A percentile compares a stretch with the other conserved stretches of the same genome.
Evolutionary conservation across 2,888 invertebrate genomes (phyloP).

Genomic region (Nasonia oneida): DNA sequence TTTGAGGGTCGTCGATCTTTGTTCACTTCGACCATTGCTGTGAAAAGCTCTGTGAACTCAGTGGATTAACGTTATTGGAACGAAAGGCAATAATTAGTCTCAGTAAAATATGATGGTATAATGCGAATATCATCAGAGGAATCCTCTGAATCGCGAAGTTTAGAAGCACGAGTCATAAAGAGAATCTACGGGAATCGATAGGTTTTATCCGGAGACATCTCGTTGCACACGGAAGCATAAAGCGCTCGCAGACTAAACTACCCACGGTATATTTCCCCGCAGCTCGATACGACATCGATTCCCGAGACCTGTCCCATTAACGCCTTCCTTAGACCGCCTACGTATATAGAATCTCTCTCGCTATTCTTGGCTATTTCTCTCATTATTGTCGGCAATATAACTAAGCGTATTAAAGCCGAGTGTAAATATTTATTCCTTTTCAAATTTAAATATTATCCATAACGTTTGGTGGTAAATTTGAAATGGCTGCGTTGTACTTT

Average conservation of each 20-base stretch:
- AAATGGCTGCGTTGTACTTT: neutral
- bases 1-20: neutral
- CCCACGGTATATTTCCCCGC: neutral
- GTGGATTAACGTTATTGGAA: neutral
- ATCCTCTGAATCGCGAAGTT: neutral
- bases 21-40: neutral
- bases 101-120: too few relatives aligned
- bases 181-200: neutral
- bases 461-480: neutral
- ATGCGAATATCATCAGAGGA: neutral
- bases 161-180: neutral
- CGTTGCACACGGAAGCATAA: neutral
- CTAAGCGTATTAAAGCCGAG: constrained; percentile 3
- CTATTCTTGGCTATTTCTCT: constrained; percentile 2
- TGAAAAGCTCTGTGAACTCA: neutral
- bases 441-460: neutral
- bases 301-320: constrained; percentile 22
- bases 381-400: constrained; percentile 13
- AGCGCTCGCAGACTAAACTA: neutral
- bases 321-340: constrained; percentile 2
- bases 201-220: constrained; percentile 8
- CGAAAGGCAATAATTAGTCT: too few relatives aligned
- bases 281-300: constrained; percentile 21
- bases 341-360: neutral
- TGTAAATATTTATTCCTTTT: neutral